These are phyloP conservation scores for Marronus borbonicus DNA, from an alignment of 2,888 invertebrate species.

Conservation along the genomic window DNA sequence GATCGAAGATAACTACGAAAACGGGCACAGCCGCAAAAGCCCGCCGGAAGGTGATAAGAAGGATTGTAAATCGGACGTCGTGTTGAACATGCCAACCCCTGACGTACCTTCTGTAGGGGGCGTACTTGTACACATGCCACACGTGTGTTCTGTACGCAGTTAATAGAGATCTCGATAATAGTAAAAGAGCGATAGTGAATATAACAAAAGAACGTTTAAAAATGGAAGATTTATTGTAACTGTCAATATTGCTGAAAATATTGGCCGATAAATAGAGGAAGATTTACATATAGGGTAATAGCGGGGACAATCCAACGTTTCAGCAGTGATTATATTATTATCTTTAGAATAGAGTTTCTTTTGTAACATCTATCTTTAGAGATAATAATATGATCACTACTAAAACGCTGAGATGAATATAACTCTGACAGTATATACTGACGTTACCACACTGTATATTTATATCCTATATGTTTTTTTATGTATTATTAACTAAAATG, in stretches of 20 bases:
- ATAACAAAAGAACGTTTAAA: neutral
- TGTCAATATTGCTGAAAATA: neutral
- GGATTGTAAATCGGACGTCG: conserved; percentile 76
- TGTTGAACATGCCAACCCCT: conserved; percentile 77
- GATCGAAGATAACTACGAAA: conserved; percentile 80
- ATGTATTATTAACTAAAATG: too few relatives aligned
- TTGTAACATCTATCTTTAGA: too few relatives aligned
- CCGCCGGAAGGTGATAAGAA: conserved; percentile 82
- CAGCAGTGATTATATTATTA: too few relatives aligned
- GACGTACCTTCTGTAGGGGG: conserved; percentile 87
- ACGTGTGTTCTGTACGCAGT: conserved; percentile 81
- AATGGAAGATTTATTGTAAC: neutral
- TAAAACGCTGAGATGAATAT: too few relatives aligned
- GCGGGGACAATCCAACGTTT: too few relatives aligned
- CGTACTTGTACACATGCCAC: conserved; percentile 93
- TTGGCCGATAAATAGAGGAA: neutral
- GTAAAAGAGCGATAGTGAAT: conserved; percentile 48
- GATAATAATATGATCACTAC: too few relatives aligned
- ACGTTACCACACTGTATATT: too few relatives aligned
- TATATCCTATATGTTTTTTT: too few relatives aligned
- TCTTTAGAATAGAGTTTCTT: too few relatives aligned
- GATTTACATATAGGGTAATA: too few relatives aligned
- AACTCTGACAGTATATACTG: too few relatives aligned
- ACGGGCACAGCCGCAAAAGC: conserved; percentile 78
- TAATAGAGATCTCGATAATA: conserved; percentile 52